Conservation (phyloP, 2,797 vertebrate species). For the Peromyscus aztecus region DNA sequence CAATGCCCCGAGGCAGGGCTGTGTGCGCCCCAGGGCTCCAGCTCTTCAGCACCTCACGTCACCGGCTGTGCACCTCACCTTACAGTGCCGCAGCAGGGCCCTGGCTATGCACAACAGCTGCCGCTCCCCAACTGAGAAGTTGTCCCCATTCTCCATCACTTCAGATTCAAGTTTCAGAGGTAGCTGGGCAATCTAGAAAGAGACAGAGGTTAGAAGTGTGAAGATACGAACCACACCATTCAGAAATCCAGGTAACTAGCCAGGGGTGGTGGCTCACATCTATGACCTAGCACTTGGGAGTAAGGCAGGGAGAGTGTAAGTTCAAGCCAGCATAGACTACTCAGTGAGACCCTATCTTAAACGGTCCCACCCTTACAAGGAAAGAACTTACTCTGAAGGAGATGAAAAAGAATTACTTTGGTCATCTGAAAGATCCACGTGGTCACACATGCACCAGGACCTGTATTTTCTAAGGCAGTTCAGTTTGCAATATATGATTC, state of each 20-base stretch:
- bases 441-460: not conserved
- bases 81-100: slow-evolving; percentile 93
- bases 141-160: slow-evolving; percentile 96
- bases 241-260: not conserved
- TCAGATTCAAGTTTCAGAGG: slow-evolving; percentile 95
- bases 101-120: slow-evolving; percentile 95
- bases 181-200: slow-evolving; percentile 92
- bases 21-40: accelerated
- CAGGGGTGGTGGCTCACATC: too few species aligned
- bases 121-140: slow-evolving; percentile 95
- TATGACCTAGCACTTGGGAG: not conserved
- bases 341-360: too few species aligned
- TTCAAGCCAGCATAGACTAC: too few species aligned
- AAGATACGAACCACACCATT: not conserved
- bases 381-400: slow-evolving; percentile 10
- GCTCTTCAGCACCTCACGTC: slow-evolving; percentile 79
- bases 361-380: not conserved
- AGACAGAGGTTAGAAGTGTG: not conserved
- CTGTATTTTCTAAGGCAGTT: not conserved
- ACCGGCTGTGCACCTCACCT: slow-evolving; percentile 86
- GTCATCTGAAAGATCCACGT: not conserved
- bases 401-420: not conserved
- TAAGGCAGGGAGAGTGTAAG: not conserved
- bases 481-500: not conserved
- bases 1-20: accelerated